Percentiles rank a stretch among this genome's conserved stretches.
These are phyloP conservation scores for Leptinotarsa rubiginosa DNA, from an alignment of 2,888 invertebrate species.

Conservation along the genomic window DNA sequence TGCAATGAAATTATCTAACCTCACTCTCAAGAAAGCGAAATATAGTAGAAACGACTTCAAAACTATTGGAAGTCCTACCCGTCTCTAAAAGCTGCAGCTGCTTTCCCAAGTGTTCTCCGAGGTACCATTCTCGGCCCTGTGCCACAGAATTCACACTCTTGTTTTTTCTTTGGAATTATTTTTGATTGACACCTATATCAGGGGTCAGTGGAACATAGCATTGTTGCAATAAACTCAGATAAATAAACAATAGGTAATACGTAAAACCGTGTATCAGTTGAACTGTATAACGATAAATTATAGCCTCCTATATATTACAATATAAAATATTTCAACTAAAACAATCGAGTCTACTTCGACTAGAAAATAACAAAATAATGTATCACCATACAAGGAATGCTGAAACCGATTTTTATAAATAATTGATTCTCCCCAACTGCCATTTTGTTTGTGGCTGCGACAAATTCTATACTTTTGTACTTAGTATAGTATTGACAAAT, in stretches of 20 bases:
- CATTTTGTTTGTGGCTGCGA: not conserved
- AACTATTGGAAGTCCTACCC: no score
- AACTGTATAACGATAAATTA: not conserved
- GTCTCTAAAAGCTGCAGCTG: no score
- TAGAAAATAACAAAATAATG: constrained; percentile 29
- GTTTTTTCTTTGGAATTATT: no score
- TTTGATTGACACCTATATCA: no score
- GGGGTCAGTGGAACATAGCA: no score
- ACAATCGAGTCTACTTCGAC: constrained; percentile 18
- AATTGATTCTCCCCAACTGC: not conserved
- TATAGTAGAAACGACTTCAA: no score
- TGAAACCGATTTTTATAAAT: constrained; percentile 4
- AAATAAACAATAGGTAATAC: not conserved
- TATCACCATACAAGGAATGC: constrained; percentile 36
- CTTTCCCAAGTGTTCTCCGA: no score
- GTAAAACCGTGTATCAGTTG: not conserved
- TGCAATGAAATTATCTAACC: not conserved
- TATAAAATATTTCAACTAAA: not conserved
- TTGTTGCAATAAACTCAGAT: not conserved
- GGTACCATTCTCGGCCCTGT: no score
- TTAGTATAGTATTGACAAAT: no score
- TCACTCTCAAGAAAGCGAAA: not conserved
- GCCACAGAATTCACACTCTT: no score
- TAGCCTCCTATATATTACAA: not conserved
- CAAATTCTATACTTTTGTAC: not conserved